Evolutionary conservation across 2,888 invertebrate species (phyloP), one percentile per base, ranked within the genome.

Genomic region (Timema cristinae): DNA sequence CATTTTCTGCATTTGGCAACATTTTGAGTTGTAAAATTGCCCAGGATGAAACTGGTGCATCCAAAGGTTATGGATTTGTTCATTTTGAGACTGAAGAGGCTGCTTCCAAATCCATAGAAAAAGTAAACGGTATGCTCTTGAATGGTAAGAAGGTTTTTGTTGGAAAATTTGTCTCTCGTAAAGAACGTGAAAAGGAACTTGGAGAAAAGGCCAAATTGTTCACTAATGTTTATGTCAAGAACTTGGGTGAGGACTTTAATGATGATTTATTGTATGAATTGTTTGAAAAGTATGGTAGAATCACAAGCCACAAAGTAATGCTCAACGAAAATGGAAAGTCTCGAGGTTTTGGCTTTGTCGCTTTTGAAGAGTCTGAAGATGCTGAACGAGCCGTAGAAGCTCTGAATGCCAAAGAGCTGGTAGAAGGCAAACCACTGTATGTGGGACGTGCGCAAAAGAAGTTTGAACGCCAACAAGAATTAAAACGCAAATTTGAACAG

Each of bases 61-160:
- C 97, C 68, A 97, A 97, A 83, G 98, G 98, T 69, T 98, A 98
- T 84, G 98, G 98, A 68, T 98, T 98, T 85, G 98, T 98, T 49
- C 98, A 98, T 84, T 98, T 98, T 85, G 98, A 98, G 86, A 97
- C 97, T 70, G 97, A 98, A 83, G 97, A 98, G 86, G 95, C 97
- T 50, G 98, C 98, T 48, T 94, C 93, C 81, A 95, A 93, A 81
- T 98, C 98, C 71, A 99, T 99, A 81, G 95, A 97, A 79, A 98
- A 97, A 85, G 98, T 99, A 73, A 99, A 99, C 84, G 93, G 92
- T 77, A 99, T 99, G 98, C 91, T 99, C 85, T 86, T 99, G 79
- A 98, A 97, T 82, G 96, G 95, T 72, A 98, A 98, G 84, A 98
- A 98, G 87, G 98, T 84, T 10, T 97, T 94, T 82, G 97, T 99